Base-by-base conservation (phyloP, 2,797 vertebrate species). In the Pitangus sulphuratus region DNA sequence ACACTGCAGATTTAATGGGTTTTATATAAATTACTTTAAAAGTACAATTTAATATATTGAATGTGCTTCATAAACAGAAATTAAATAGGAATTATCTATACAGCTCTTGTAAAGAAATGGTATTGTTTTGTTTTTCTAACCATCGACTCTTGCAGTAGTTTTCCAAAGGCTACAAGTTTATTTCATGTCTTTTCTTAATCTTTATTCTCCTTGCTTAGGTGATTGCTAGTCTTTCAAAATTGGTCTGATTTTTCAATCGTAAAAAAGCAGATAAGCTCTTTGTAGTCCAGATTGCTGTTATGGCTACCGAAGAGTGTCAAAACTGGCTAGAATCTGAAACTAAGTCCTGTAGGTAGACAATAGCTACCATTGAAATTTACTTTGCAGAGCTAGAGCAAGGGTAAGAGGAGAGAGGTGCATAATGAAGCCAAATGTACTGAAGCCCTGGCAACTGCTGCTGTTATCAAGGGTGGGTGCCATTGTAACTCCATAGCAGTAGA, bases 391-490 rank as follows among this genome's bases (percentile, higher is more conserved):
- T 40, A n/a, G 39, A 66, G 14, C 8, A 45, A 60, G 31, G 7
- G 2, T 53, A 56, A 69, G 4, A 56, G 2, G 22, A 65, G 53
- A 60, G 31, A 61, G 7, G 7, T 58, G 9, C 22, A 18, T 18
- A 50, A 35, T 15, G 22, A 78, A 33, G 14, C 5, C 1, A 61
- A 50, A 57, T 3, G 3, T 30, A 7, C 14, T 57, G 26, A 65
- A 93, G 25, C 4, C 8, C n/a, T 45, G n/a, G 2, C 14, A 50
- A 7, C 9, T 17, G 16, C 37, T 51, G 44, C 22, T 69, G 6
- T 26, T 13, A 0, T 35, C 0, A 1, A 56, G 21, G 12, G 4
- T 31, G 11, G 5, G 2, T 51, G 15, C 40, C 28, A 8, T 24
- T 71, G 15, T 15, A 60, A 60, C 20, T 78, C 25, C 15, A 5